phyloP scores from a whole-genome alignment of 2,113 vertebrate genomes.

The Ammodytes dubius region DNA sequence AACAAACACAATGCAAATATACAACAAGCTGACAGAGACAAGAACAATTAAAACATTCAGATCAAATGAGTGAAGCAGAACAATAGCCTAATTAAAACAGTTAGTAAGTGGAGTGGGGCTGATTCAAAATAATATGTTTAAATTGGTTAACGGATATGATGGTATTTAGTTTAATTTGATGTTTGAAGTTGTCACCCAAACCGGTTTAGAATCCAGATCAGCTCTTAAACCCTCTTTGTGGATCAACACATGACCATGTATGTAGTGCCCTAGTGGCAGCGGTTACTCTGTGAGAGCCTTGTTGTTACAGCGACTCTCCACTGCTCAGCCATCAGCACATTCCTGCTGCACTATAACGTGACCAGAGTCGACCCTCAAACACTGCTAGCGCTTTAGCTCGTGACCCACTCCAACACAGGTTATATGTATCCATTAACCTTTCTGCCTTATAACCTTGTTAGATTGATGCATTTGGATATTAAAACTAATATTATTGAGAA shows the following conservation, averaged over 20 bases:
- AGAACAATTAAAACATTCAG: too few relatives aligned
- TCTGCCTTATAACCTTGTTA: too few relatives aligned
- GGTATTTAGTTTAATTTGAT: too few relatives aligned
- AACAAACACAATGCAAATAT: too few relatives aligned
- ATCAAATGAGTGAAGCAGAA: too few relatives aligned
- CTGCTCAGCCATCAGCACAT: conserved; percentile 41
- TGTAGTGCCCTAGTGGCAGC: conserved; percentile 12
- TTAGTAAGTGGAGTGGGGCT: too few relatives aligned
- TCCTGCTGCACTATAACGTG: conserved; percentile 46
- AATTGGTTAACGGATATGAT: too few relatives aligned
- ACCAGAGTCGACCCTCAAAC: conserved; percentile 20
- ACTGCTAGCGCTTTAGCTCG: background rate
- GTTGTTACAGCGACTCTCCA: conserved; percentile 30
- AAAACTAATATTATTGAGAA: too few relatives aligned
- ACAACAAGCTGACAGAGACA: too few relatives aligned
- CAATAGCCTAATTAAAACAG: too few relatives aligned
- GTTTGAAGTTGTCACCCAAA: background rate
- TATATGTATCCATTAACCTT: too few relatives aligned
- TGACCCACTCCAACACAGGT: conserved; percentile 1
- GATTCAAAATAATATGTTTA: too few relatives aligned
- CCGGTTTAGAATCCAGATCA: conserved; percentile 24
- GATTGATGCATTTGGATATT: background rate
- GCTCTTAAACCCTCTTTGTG: conserved; percentile 70
- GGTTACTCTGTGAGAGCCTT: conserved; percentile 36
- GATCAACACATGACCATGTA: conserved; percentile 60